phyloP scores from a whole-genome alignment of 2,888 invertebrate genomes.

The Plebejus anna region DNA sequence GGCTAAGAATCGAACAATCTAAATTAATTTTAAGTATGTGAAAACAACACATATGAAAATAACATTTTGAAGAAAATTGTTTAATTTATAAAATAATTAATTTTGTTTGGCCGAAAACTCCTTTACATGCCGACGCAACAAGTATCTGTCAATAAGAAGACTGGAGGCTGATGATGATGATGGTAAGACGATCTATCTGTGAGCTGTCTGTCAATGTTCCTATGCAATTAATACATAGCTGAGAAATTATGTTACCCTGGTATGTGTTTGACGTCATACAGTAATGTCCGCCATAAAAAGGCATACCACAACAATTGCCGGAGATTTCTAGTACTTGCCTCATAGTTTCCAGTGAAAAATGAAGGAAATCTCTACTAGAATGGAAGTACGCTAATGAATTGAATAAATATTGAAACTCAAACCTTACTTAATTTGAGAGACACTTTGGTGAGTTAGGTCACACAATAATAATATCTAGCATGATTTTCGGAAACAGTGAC shows the following conservation, averaged over 20 bases:
- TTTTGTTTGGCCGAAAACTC: too few relatives aligned
- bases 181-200: neutral
- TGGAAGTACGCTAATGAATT: too few relatives aligned
- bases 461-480: too few relatives aligned
- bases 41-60: too few relatives aligned
- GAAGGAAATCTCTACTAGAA: neutral
- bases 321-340: constrained; percentile 4
- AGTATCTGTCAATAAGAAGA: neutral
- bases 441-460: neutral
- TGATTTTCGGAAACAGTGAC: too few relatives aligned
- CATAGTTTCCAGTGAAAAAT: neutral
- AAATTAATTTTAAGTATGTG: too few relatives aligned
- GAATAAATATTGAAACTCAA: neutral
- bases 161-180: neutral
- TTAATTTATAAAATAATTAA: too few relatives aligned
- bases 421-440: neutral
- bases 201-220: constrained; percentile 2
- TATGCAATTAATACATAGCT: constrained; percentile 18
- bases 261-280: constrained; percentile 10
- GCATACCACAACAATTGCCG: constrained; percentile 4
- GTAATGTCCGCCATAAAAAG: constrained; percentile 1
- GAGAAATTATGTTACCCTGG: neutral
- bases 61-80: too few relatives aligned
- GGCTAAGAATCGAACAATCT: too few relatives aligned
- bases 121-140: too few relatives aligned